These are phyloP conservation scores for Scarus forsteni DNA, from an alignment of 2,797 vertebrate genomes.

Conservation along the genomic window DNA sequence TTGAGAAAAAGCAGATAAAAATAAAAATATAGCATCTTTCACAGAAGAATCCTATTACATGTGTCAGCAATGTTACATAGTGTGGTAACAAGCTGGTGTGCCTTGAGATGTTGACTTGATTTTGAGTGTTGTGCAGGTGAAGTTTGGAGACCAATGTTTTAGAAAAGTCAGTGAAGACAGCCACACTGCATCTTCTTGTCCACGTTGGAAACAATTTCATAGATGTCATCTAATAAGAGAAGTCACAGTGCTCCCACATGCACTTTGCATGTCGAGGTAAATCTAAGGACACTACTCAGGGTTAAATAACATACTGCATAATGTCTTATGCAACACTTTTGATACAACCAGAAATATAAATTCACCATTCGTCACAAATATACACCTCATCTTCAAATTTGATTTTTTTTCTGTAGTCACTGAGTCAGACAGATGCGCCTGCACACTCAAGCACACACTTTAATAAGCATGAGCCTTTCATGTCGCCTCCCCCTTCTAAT, in stretches of 20 bases:
- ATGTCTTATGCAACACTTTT: neutral
- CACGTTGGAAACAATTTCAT: no score
- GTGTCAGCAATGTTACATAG: no score
- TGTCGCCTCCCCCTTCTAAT: slow-evolving; percentile 31
- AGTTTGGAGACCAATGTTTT: no score
- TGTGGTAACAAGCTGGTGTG: no score
- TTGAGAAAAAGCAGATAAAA: no score
- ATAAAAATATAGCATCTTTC: no score
- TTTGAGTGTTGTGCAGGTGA: no score
- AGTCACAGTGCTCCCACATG: neutral
- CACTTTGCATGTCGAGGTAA: neutral
- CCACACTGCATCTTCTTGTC: no score
- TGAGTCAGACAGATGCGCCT: slow-evolving; percentile 53
- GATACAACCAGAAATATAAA: neutral
- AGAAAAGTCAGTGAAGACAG: no score
- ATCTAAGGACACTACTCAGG: neutral
- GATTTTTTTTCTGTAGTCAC: slow-evolving; percentile 7
- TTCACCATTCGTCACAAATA: neutral
- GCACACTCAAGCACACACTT: slow-evolving; percentile 57
- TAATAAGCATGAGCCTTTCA: slow-evolving; percentile 73
- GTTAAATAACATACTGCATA: slow-evolving; percentile 4
- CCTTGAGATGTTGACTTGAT: no score
- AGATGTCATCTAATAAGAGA: no score
- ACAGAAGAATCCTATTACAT: no score
- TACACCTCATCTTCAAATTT: neutral